Conservation (phyloP, 2,113 vertebrate genomes). For the Cinclus mexicanus region DNA sequence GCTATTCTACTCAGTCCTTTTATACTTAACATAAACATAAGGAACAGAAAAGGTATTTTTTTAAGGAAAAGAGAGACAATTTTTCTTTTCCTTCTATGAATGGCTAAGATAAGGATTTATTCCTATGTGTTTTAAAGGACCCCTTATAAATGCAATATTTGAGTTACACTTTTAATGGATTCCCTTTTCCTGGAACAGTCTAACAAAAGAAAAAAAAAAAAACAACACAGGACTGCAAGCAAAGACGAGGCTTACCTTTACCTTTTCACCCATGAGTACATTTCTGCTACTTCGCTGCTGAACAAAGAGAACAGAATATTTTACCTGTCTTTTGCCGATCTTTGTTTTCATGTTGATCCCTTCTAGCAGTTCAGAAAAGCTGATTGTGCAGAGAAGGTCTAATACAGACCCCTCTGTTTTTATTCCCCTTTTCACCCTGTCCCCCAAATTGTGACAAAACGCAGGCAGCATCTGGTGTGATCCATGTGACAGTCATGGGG, state of each 20-base stretch:
- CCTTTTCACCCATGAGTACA: background rate
- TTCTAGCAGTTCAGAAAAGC: background rate
- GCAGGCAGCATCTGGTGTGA: background rate
- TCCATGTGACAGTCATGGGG: background rate
- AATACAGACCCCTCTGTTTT: background rate
- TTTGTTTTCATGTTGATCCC: background rate
- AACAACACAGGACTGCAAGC: background rate
- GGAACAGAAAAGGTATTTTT: background rate
- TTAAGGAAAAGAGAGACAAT: background rate
- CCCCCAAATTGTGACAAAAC: background rate
- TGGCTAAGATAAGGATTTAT: background rate
- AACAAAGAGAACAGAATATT: background rate
- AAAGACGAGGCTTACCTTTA: background rate
- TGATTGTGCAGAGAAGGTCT: background rate
- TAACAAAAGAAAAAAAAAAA: background rate
- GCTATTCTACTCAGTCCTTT: background rate
- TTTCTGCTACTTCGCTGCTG: background rate
- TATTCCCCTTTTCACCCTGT: background rate
- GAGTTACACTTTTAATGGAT: background rate
- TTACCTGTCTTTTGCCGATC: background rate
- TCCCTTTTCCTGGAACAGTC: background rate
- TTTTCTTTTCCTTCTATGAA: background rate
- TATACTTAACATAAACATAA: background rate
- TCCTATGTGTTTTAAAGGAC: background rate
- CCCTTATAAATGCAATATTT: background rate